Base-by-base conservation (phyloP, 2,113 vertebrate species). In the Nyctereutes procyonoides region DNA sequence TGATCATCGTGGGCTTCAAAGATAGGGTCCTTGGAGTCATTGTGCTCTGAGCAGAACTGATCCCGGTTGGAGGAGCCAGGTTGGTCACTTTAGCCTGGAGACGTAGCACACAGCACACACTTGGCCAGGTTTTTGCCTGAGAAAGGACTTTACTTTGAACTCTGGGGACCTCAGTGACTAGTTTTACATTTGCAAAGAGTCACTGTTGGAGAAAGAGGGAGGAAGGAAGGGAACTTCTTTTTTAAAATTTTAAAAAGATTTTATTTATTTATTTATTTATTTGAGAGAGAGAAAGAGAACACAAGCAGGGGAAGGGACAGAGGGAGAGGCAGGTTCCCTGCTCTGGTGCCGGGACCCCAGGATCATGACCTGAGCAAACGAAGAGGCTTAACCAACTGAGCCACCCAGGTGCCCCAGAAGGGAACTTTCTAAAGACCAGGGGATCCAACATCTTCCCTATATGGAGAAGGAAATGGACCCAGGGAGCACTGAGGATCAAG, bases 41-140 rank as follows among this genome's bases (percentile, higher is more conserved):
- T 8, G 80, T 84, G 11, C 60, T 60, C 20, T 51, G 0, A 38
- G 77, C 3, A 10, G 62, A 43, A 1, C 67, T 55, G 12, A 88
- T 87, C 83, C 90, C 96, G 60, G 97, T 84, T 53, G 81, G 96
- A 77, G 98, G 98, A 94, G 97, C 97, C 83, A 98, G 51, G 0
- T 98, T 98, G 60, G 97, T 98, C 7, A 98, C 98, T 88, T 99
- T 98, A 26, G 98, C 98, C 99, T 99, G 97, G 82, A 65, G 84
- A 77, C 20, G 92, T 0, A 90, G 77, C 65, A 56, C 1, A 94
- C 0, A 16, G 58, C n/a, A 92, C 55, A 71, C 10, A 58, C 13
- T 9, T 74, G 56, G 17, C 6, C 26, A 51, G 51, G 51, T n/a
- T 82, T 38, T 48, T 65, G 74, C 28, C 43, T 22, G 53, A 48